These are phyloP conservation scores for Loxodonta africana DNA, from an alignment of 2,113 vertebrate genomes.

Conservation along the genomic window DNA sequence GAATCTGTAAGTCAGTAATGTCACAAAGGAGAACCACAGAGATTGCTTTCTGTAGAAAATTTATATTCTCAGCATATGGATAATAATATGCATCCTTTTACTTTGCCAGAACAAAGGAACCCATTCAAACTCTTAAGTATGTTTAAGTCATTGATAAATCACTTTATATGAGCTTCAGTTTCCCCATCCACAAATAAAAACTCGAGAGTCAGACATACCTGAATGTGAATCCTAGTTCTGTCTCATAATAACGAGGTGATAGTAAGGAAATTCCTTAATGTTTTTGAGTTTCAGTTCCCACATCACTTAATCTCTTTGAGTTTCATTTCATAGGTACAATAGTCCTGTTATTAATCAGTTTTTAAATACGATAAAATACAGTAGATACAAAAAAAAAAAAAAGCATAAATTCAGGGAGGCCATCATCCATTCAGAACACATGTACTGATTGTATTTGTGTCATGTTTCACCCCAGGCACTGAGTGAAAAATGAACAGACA, in stretches of 20 bases:
- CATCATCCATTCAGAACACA: background rate
- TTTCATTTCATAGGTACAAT: conserved; percentile 46
- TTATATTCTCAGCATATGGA: background rate
- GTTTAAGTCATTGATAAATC: background rate
- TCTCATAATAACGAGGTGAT: background rate
- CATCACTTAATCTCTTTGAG: conserved; percentile 43
- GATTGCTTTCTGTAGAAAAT: conserved; percentile 2
- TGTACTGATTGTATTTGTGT: background rate
- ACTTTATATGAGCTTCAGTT: background rate
- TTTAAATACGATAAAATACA: background rate
- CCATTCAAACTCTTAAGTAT: background rate
- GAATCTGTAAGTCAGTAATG: background rate
- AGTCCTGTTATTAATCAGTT: background rate
- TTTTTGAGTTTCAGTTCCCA: conserved; percentile 39
- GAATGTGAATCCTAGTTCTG: background rate
- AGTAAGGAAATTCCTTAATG: conserved; percentile 24
- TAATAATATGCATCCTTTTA: background rate
- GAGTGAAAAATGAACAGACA: background rate
- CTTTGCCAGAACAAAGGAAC: background rate
- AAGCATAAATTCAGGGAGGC: background rate
- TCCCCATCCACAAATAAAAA: background rate
- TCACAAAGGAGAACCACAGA: background rate
- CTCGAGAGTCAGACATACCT: background rate
- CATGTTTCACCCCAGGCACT: background rate
- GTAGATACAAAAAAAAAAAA: background rate